These are phyloP conservation scores for Rotaria macrura DNA, from an alignment of 2,888 invertebrate species.

Conservation along the genomic window DNA sequence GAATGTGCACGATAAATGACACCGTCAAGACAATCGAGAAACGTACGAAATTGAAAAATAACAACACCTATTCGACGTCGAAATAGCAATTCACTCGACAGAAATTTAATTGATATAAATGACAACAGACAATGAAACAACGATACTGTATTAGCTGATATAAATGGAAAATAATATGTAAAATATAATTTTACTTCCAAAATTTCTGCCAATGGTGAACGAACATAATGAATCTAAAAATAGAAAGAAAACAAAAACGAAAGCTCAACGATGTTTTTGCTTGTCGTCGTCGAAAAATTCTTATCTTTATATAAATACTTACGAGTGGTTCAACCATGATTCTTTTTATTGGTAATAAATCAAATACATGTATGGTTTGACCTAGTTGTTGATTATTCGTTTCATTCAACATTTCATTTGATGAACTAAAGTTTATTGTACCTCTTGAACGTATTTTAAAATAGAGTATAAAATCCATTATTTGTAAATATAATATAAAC, in stretches of 20 bases:
- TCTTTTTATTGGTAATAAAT: conserved; percentile 27
- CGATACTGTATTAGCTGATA: conserved; percentile 25
- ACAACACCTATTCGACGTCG: conserved; percentile 24
- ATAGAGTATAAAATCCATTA: not conserved
- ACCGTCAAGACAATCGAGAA: conserved; percentile 32
- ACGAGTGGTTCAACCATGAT: conserved; percentile 28
- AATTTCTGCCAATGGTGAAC: conserved; percentile 28
- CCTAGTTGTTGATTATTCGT: not conserved
- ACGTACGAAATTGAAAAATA: conserved; percentile 30
- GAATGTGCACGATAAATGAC: conserved; percentile 30
- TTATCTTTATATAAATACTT: not conserved
- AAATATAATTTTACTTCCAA: conserved; percentile 17
- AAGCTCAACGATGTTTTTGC: no score
- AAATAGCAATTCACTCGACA: conserved; percentile 23
- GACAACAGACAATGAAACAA: conserved; percentile 23
- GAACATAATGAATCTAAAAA: conserved; percentile 20
- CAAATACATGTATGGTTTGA: not conserved
- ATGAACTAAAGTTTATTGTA: not conserved
- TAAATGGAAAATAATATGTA: conserved; percentile 26
- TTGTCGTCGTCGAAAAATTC: not conserved
- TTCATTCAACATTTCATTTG: not conserved
- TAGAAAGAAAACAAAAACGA: not conserved
- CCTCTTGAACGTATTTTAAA: not conserved
- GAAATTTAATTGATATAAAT: conserved; percentile 14
- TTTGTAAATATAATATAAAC: not conserved